Base-by-base conservation (phyloP, 2,888 invertebrate genomes). In the Elegia similella region DNA sequence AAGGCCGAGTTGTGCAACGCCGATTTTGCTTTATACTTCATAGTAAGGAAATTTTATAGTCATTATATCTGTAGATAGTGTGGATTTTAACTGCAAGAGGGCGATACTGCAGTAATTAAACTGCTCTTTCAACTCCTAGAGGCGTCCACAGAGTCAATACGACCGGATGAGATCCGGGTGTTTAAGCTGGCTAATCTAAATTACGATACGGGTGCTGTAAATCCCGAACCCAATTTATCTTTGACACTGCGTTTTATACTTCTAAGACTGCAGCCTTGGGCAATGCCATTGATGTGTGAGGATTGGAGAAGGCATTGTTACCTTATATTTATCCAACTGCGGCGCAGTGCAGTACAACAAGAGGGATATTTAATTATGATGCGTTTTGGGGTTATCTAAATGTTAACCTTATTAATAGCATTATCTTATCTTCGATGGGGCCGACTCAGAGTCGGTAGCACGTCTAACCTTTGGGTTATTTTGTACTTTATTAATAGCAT, bases 141-240 rank as follows among this genome's bases (percentile, higher is more conserved):
- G 12, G 10, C 15, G 17, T 34, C 10, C 17, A 12, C 16, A 6
- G 6, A 50, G 34, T 50, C 50, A 34, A 34, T 52, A 43, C 16
- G 30, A 42, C 52, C 52, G 30, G 42, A 23, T 53, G 23, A 23
- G 23, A 23, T 5, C 23, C 23, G 23, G 23, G 23, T 23, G 23
- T 56, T 68, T 62, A 68, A 65, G 53, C 62, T 64, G 61, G 70
- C 69, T 78, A 80, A 81, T 80, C 77, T 75, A 68, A 81, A 80
- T 76, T 73, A 71, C 69, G 66, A 67, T 65, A 70, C 73, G 78
- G 80, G 78, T 79, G 75, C 73, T 69, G 72, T 77, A 76, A 77
- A 78, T 76, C 75, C 60, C 64, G 68, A 76, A 80, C 70, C 73
- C 80, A 80, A 82, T 82, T 82, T 79, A 80, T 80, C 77, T 80